phyloP scores from a whole-genome alignment of 2,888 invertebrate species.

The Cancer borealis region DNA sequence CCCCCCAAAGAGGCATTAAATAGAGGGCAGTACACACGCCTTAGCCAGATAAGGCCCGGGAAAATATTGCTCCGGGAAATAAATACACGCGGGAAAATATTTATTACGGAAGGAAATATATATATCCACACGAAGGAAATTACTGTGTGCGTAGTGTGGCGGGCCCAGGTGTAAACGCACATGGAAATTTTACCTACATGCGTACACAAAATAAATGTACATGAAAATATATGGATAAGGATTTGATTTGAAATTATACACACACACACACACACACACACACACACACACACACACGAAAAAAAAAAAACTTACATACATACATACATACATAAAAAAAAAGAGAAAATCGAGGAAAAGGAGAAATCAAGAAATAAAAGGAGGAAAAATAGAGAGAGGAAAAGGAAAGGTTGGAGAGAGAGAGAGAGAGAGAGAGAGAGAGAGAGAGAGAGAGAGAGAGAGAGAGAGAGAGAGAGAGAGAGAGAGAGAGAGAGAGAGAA shows the following conservation, averaged over 20 bases:
- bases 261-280: no score
- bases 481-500: background rate
- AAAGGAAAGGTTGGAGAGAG: background rate
- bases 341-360: background rate
- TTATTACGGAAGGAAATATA: background rate
- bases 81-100: background rate
- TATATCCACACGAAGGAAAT: background rate
- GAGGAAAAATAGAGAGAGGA: background rate
- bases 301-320: no score
- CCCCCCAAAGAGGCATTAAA: background rate
- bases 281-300: no score
- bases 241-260: no score
- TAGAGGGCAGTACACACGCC: background rate
- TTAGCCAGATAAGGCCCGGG: background rate
- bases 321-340: no score
- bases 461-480: background rate
- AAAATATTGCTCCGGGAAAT: conserved; percentile 11
- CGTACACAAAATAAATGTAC: background rate
- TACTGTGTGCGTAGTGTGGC: conserved; percentile 8
- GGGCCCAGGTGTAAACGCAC: background rate
- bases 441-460: background rate
- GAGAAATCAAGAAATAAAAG: background rate
- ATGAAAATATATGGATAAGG: no score
- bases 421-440: background rate
- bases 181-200: background rate